Percentiles rank a stretch among this genome's conserved stretches.
phyloP scores from a whole-genome alignment of 2,113 vertebrate genomes.

The Rafetus swinhoei region DNA sequence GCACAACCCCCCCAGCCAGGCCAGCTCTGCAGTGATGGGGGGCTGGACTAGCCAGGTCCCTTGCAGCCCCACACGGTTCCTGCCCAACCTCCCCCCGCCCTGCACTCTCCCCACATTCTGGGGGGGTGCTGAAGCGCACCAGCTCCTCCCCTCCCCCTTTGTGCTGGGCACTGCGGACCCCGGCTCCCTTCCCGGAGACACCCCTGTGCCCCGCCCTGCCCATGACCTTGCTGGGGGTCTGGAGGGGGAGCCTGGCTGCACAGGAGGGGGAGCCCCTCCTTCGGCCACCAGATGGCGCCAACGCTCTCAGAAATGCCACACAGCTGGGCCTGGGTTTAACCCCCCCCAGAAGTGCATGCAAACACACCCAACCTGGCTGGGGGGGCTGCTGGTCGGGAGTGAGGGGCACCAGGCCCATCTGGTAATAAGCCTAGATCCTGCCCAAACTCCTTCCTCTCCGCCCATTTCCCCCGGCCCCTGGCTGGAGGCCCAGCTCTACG shows the following conservation, averaged over 20 bases:
- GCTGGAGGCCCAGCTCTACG: too few species aligned
- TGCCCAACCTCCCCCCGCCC: too few species aligned
- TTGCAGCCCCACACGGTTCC: not conserved
- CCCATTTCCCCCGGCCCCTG: too few species aligned
- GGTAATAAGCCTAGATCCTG: too few species aligned
- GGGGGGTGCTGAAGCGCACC: too few species aligned
- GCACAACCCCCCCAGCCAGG: not conserved
- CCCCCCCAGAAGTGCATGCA: too few species aligned
- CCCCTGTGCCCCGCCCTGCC: not conserved
- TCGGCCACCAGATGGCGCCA: slow-evolving; percentile 30
- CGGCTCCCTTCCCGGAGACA: not conserved
- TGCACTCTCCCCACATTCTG: not conserved
- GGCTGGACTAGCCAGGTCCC: not conserved
- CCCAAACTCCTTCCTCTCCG: too few species aligned
- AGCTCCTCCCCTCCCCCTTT: not conserved
- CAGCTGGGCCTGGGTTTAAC: not conserved
- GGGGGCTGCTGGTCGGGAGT: too few species aligned
- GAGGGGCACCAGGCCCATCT: too few species aligned
- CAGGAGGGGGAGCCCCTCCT: fast-evolving
- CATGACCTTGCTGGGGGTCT: too few species aligned
- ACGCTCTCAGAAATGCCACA: not conserved
- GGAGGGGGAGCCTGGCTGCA: not conserved
- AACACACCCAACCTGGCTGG: too few species aligned
- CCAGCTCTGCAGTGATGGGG: not conserved
- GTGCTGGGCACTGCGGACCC: not conserved